Conservation (phyloP, 2,888 invertebrate species). For the Himalopsyche tibetana region DNA sequence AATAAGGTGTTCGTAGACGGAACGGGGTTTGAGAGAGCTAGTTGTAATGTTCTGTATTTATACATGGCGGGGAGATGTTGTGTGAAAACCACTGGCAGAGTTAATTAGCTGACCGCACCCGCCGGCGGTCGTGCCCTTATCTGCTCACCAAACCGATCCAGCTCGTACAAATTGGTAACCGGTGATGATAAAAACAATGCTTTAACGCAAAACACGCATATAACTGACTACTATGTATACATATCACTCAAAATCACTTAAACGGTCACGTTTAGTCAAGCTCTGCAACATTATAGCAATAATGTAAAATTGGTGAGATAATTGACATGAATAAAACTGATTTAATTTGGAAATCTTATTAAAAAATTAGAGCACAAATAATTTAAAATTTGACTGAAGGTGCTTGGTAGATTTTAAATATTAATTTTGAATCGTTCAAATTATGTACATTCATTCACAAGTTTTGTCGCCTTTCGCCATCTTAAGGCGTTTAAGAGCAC, state of each 20-base stretch:
- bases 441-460: too few species aligned
- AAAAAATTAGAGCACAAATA: too few species aligned
- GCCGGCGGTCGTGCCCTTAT: conserved; percentile 58
- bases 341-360: too few species aligned
- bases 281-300: background rate
- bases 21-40: background rate
- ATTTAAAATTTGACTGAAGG: too few species aligned
- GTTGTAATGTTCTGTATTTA: background rate
- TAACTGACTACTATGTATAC: background rate
- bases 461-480: too few species aligned
- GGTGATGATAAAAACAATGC: conserved; percentile 43
- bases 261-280: background rate
- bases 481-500: too few species aligned
- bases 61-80: conserved; percentile 50
- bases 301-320: too few species aligned
- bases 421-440: too few species aligned
- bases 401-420: too few species aligned
- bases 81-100: conserved; percentile 59
- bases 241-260: conserved; percentile 21
- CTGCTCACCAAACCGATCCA: conserved; percentile 50
- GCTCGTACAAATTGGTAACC: conserved; percentile 38
- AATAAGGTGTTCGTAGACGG: background rate
- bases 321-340: too few species aligned
- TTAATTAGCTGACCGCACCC: conserved; percentile 65
- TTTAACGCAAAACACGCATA: background rate